Conservation (phyloP, 2,888 invertebrate genomes). For the Zhuqinia jingwanae region DNA sequence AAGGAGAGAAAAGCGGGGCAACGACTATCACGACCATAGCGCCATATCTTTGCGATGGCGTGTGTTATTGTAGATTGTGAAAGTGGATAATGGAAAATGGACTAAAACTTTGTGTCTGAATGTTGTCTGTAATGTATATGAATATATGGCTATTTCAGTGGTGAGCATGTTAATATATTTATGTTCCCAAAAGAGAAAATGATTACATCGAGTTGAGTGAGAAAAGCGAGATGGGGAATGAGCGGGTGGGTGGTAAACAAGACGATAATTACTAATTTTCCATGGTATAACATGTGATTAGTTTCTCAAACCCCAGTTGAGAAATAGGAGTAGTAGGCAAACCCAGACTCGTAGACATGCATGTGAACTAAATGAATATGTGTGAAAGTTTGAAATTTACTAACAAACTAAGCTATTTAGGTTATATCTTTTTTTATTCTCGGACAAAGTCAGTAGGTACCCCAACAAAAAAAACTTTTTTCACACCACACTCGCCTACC, state of each 20-base stretch:
- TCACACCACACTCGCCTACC: not conserved
- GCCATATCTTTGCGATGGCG: no score
- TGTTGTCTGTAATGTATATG: not conserved
- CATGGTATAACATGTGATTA: constrained; percentile 40
- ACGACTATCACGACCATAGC: no score
- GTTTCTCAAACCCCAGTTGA: not conserved
- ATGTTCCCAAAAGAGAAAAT: not conserved
- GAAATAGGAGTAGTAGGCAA: not conserved
- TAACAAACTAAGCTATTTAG: no score
- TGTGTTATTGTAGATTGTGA: no score
- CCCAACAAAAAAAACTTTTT: not conserved
- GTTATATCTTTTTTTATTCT: no score
- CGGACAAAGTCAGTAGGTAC: not conserved
- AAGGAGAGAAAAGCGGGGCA: no score
- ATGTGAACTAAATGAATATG: not conserved
- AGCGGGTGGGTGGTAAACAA: constrained; percentile 40
- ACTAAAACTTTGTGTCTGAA: not conserved
- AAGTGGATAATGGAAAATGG: not conserved
- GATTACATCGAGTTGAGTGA: not conserved
- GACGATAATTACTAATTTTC: constrained; percentile 51
- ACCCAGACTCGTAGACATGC: not conserved
- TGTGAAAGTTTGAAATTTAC: not conserved
- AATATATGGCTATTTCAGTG: no score
- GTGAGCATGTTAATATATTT: not conserved
- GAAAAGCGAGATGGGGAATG: not conserved